phyloP scores from a whole-genome alignment of 2,113 vertebrate species.

The Motacilla tschutschensis region DNA sequence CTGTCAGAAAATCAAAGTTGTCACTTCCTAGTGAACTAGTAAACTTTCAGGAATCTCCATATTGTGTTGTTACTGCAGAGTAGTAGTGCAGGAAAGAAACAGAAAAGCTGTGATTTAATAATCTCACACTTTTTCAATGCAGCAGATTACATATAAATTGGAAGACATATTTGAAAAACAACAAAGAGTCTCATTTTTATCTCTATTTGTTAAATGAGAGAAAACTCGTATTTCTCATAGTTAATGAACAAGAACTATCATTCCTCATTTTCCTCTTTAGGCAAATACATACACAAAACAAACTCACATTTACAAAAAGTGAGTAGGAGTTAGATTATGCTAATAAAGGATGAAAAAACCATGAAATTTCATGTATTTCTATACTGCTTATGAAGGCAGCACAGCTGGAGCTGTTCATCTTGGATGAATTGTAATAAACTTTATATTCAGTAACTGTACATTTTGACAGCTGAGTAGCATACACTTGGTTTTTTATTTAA shows the following conservation, averaged over 20 bases:
- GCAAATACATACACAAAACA: neutral
- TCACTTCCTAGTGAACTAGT: neutral
- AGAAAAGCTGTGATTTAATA: neutral
- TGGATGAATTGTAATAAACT: neutral
- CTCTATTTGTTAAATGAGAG: neutral
- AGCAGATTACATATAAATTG: neutral
- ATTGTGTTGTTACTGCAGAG: neutral
- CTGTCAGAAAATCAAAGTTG: neutral
- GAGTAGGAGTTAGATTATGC: neutral
- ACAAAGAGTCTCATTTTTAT: neutral
- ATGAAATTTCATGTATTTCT: neutral
- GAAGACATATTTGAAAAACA: neutral
- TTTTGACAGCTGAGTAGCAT: neutral
- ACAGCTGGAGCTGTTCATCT: neutral
- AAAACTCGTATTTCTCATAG: neutral
- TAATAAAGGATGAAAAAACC: neutral
- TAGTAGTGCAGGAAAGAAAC: neutral
- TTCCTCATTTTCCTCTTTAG: neutral
- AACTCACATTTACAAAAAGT: neutral
- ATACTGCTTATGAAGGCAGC: neutral
- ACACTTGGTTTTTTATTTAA: neutral
- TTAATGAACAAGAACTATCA: neutral
- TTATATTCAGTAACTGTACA: neutral
- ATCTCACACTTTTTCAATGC: neutral
- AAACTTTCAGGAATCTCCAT: neutral